Conservation (phyloP, 2,888 invertebrate genomes). For the Agrochola lota region DNA sequence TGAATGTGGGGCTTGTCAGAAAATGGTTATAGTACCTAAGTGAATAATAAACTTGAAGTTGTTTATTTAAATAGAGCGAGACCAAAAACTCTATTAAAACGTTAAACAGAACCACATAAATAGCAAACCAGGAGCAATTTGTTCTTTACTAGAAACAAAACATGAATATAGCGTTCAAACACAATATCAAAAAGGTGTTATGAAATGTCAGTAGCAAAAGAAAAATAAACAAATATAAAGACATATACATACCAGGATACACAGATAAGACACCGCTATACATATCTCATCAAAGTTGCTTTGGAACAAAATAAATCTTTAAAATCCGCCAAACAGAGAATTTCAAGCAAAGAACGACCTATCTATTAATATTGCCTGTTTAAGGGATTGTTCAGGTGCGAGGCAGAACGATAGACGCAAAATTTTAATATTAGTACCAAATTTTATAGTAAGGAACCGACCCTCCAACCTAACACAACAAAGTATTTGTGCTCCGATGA, state of each 20-base stretch:
- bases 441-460: background rate
- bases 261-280: background rate
- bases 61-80: slow-evolving; percentile 5
- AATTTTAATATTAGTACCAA: background rate
- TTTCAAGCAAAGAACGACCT: background rate
- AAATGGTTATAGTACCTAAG: slow-evolving; percentile 12
- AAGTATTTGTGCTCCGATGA: background rate
- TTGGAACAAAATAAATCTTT: background rate
- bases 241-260: too few species aligned
- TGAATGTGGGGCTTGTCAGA: slow-evolving; percentile 25
- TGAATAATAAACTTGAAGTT: background rate
- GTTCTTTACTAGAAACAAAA: background rate
- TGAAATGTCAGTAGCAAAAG: background rate
- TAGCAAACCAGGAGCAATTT: background rate
- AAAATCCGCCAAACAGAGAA: background rate
- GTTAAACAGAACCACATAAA: background rate
- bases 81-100: background rate
- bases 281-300: background rate
- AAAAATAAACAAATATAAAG: too few species aligned
- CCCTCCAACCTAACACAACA: background rate
- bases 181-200: background rate
- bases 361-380: too few species aligned
- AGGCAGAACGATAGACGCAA: background rate
- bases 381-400: too few species aligned
- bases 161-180: background rate